Percentiles rank a stretch among this genome's conserved stretches.
phyloP scores from a whole-genome alignment of 1,140 invertebrate genomes.

The Hetaerina americana region DNA sequence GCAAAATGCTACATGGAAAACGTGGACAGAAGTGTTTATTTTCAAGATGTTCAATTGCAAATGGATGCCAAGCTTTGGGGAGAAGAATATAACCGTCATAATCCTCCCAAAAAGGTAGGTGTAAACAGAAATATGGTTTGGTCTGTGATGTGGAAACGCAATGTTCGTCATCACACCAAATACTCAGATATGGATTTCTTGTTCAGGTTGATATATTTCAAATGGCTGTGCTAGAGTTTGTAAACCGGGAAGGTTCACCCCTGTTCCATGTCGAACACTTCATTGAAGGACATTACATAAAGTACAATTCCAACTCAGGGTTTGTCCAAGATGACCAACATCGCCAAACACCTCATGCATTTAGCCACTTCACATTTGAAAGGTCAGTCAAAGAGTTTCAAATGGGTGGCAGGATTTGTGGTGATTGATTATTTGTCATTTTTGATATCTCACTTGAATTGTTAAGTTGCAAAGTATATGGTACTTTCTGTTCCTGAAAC shows the following conservation, averaged over 20 bases:
- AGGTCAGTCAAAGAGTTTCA: no score
- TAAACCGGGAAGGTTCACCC: constrained; percentile 32
- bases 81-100: constrained; percentile 45
- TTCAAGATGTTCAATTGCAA: constrained; percentile 42
- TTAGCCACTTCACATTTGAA: constrained; percentile 51
- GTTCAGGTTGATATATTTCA: constrained; percentile 45
- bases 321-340: constrained; percentile 38
- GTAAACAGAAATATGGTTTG: no score
- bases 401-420: no score
- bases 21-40: constrained; percentile 36
- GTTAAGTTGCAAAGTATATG: no score
- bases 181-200: no score
- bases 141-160: no score
- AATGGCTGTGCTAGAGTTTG: constrained; percentile 42
- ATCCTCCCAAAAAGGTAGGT: constrained; percentile 44
- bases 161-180: no score
- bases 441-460: no score
- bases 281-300: constrained; percentile 46
- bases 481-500: no score
- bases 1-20: constrained; percentile 41
- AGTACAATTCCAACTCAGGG: constrained; percentile 49
- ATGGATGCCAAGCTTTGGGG: constrained; percentile 51
- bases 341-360: constrained; percentile 43
- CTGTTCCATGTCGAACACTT: constrained; percentile 45
- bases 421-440: no score